Percentiles rank a stretch among this genome's conserved stretches.
Conservation (phyloP, 35 echinoderm and acorn worm species). For the Apostichopus parvimensis region DNA sequence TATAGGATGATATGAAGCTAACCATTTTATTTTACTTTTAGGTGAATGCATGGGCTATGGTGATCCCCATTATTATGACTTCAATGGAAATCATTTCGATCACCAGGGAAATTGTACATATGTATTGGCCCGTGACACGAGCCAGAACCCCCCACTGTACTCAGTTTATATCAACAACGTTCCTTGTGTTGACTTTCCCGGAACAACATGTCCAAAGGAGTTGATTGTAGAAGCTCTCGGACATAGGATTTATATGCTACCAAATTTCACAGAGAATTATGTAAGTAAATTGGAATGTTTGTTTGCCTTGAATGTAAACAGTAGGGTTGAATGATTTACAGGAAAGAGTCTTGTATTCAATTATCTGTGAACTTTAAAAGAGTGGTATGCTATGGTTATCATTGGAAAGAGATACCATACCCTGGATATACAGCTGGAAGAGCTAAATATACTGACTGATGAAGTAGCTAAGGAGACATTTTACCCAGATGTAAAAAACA, state of each 20-base stretch:
- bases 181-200: slow-evolving; percentile 65
- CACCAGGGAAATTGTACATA: slow-evolving; percentile 94
- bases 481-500: too few species aligned
- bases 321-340: too few species aligned
- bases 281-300: background rate
- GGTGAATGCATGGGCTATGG: slow-evolving; percentile 88
- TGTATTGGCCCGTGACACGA: slow-evolving; percentile 63
- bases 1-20: background rate
- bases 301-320: background rate
- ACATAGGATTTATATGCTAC: slow-evolving; percentile 32
- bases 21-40: slow-evolving; percentile 46
- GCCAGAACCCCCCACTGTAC: slow-evolving; percentile 54
- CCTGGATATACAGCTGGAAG: too few species aligned
- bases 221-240: slow-evolving; percentile 20
- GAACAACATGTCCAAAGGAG: slow-evolving; percentile 75
- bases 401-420: too few species aligned
- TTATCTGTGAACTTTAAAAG: too few species aligned
- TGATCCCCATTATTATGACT: slow-evolving; percentile 90
- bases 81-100: slow-evolving; percentile 84
- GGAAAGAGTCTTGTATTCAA: too few species aligned
- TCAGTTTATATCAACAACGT: slow-evolving; percentile 76
- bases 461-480: too few species aligned
- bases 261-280: slow-evolving; percentile 37
- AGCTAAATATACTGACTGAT: too few species aligned
- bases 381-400: too few species aligned